phyloP scores from a whole-genome alignment of 2,113 vertebrate genomes.

The Zosterops hypoxanthus region DNA sequence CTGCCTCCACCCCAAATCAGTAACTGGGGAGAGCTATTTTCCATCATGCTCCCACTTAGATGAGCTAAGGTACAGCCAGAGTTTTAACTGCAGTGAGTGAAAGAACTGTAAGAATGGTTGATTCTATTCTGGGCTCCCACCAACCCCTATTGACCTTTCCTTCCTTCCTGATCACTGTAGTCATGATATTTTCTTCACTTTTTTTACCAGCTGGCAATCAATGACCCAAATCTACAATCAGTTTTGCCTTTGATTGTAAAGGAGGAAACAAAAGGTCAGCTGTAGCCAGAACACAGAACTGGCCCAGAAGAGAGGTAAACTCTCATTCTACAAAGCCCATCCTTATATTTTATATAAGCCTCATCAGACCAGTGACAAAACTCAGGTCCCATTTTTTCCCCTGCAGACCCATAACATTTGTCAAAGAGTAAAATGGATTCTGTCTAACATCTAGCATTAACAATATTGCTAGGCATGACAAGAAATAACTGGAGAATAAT shows the following conservation, averaged over 20 bases:
- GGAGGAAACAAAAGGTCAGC: not conserved
- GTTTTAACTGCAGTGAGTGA: not conserved
- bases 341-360: not conserved
- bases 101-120: accelerated
- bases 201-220: not conserved
- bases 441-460: not conserved
- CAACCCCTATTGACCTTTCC: not conserved
- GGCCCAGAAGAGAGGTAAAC: not conserved
- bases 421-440: not conserved
- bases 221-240: not conserved
- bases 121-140: not conserved
- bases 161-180: not conserved
- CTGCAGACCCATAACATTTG: not conserved
- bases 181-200: not conserved
- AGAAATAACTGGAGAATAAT: not conserved
- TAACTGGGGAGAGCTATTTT: not conserved
- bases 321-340: not conserved
- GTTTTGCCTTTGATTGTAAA: not conserved
- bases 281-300: not conserved
- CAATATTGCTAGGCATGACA: not conserved
- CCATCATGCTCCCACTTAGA: not conserved
- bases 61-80: not conserved
- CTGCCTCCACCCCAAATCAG: not conserved
- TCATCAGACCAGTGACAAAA: not conserved
- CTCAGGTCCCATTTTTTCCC: not conserved